Base-by-base conservation (phyloP, 1,140 invertebrate species). In the Brachystomella parvula region DNA sequence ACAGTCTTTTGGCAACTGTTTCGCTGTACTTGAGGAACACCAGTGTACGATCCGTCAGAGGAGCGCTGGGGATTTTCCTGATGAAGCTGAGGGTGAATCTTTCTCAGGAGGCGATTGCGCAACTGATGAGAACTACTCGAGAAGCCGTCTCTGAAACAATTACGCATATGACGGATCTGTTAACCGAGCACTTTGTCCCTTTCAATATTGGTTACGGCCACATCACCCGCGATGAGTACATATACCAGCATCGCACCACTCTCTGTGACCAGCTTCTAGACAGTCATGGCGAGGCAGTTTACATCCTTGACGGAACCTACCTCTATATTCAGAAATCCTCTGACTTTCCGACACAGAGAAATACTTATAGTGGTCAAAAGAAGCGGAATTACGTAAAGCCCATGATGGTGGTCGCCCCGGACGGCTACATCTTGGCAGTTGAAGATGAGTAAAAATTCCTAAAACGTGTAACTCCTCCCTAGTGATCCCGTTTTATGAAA, bases 391-490 rank as follows among this genome's bases (percentile, higher is more conserved):
- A 66, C 2, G 0, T 66, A 1, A 70, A 70, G 47, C 12, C 61
- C 0, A 70, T 70, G 68, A 64, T 70, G 39, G 21, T 66, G 3
- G 49, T 58, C 1, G n/a, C 28, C 1, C 53, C 68, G 1, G 61
- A 70, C 44, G 68, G 68, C 0, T 70, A 70, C 47, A 61, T 70
- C 24, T 21, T 66, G 2, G 68, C 66, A 39, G 31, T 49, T 21
- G 56, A 63, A 53, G n/a, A n/a, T n/a, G n/a, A n/a, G n/a, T n/a
- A n/a, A n/a, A n/a, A n/a, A n/a, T n/a, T n/a, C n/a, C n/a, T n/a
- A n/a, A n/a, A n/a, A n/a, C n/a, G n/a, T n/a, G n/a, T n/a, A n/a
- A n/a, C n/a, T n/a, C n/a, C n/a, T n/a, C n/a, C n/a, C n/a, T n/a
- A n/a, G n/a, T n/a, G n/a, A n/a, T n/a, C n/a, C n/a, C n/a, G n/a